phyloP scores from a whole-genome alignment of 92 coral and sea anemone species.

The Desmophyllum pertusum region DNA sequence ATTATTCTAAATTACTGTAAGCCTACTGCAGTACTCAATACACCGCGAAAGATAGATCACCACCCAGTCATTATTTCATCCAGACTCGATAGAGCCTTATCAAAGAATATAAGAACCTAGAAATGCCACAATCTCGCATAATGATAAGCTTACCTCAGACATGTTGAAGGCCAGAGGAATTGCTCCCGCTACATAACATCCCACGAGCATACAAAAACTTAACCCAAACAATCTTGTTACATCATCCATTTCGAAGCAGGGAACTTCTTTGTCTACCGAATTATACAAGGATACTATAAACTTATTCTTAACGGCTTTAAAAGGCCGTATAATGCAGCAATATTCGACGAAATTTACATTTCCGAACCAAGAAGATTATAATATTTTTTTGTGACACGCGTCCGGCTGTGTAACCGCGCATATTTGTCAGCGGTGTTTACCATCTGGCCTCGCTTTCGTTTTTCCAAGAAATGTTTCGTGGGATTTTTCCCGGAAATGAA shows the following conservation, averaged over 20 bases:
- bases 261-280: background rate
- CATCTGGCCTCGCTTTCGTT: background rate
- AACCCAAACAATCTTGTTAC: constrained; percentile 73
- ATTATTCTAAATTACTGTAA: too few species aligned
- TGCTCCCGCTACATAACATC: constrained; percentile 90
- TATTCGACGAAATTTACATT: background rate
- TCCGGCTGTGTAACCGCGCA: constrained; percentile 61
- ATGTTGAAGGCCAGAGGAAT: constrained; percentile 85
- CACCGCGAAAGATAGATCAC: background rate
- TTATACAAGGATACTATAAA: background rate
- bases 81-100: background rate
- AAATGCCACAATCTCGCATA: background rate
- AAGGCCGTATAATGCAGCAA: background rate
- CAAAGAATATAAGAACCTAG: background rate
- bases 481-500: constrained; percentile 8
- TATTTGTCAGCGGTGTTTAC: constrained; percentile 35
- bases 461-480: background rate
- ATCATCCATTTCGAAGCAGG: constrained; percentile 72
- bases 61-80: background rate
- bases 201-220: constrained; percentile 85
- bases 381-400: constrained; percentile 66
- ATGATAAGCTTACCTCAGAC: constrained; percentile 82
- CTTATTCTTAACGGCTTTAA: background rate
- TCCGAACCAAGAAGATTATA: too few species aligned
- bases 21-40: background rate